Percentiles rank a stretch among this genome's conserved stretches.
These are phyloP conservation scores for Seladonia tumulorum DNA, from an alignment of 2,888 invertebrate genomes.

Conservation along the genomic window DNA sequence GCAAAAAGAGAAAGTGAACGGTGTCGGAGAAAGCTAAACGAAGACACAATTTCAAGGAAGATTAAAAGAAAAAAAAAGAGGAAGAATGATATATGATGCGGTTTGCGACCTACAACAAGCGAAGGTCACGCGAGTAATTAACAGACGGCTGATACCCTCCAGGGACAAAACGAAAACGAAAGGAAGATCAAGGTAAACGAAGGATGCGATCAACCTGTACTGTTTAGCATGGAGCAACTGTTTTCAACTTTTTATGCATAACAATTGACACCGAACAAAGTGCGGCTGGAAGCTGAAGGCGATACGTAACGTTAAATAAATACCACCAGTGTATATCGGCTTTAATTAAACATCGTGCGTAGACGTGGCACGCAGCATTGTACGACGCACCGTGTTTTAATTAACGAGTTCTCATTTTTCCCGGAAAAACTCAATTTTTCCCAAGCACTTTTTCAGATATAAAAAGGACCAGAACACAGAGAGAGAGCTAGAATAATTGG, in stretches of 20 bases:
- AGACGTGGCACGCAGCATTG: background rate
- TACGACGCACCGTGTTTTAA: background rate
- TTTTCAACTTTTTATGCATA: background rate
- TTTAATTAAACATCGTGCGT: background rate
- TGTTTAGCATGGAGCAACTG: background rate
- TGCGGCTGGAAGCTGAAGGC: background rate
- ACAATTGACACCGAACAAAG: background rate
- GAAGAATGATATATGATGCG: conserved; percentile 20
- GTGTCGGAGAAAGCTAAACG: conserved; percentile 48
- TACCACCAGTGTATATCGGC: background rate
- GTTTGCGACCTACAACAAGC: conserved; percentile 46
- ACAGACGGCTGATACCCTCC: conserved; percentile 43
- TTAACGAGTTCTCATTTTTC: background rate
- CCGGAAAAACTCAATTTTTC: too few species aligned
- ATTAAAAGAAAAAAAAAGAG: background rate
- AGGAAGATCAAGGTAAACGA: conserved; percentile 46
- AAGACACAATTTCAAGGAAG: conserved; percentile 30
- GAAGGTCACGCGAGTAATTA: conserved; percentile 38
- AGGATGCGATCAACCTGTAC: conserved; percentile 6
- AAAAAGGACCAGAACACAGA: too few species aligned
- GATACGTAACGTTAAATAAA: background rate
- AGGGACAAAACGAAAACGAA: conserved; percentile 42
- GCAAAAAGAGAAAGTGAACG: conserved; percentile 53
- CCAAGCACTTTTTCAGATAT: too few species aligned
- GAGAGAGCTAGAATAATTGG: too few species aligned